Evolutionary conservation across 1,140 invertebrate species (phyloP), one percentile per base, ranked within the genome.

Genomic region (Amyelois transitella): DNA sequence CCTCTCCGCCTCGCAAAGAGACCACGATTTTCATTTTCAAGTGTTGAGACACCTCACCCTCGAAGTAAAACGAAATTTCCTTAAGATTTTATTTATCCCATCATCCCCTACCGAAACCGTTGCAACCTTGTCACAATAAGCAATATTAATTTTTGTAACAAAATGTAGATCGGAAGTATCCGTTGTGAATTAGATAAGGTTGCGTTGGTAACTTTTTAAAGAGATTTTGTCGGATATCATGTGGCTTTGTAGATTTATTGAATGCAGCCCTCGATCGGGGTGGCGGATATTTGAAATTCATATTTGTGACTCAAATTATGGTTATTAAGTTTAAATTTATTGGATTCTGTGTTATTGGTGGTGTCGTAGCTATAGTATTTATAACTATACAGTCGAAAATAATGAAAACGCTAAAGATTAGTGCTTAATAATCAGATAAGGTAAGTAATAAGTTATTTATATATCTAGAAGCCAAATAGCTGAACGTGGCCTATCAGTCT

Each of bases 41-140:
- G 65, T 50, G 49, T 45, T 43, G 28, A 58, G 55, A 55, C 53
- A 59, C 52, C 63, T 58, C 55, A 32, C 59, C 58, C 58, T 51
- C 48, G n/a, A 49, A 48, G 50, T 47, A 61, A 55, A 72, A 62
- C 58, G 53, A 55, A 60, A 60, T 60, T 58, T 66, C 21, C 61
- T 56, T 43, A 60, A 60, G 32, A 65, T 61, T 66, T 62, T 71
- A 71, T 28, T 68, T 68, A 72, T 68, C 55, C 60, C 8, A 64
- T 65, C 59, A 57, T 60, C 60, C 65, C 57, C 62, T 45, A 22
- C 51, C 51, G 14, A 4, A 20, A 52, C 18, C 60, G 19, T 14
- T 21, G 48, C 24, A 58, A 60, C 63, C 52, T 58, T 68, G 62
- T 64, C 62, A 18, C 24, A 55, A 38, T 38, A 2, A 1, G 17